Base-by-base conservation (phyloP, 2,797 vertebrate species). In the Anguilla obscura region DNA sequence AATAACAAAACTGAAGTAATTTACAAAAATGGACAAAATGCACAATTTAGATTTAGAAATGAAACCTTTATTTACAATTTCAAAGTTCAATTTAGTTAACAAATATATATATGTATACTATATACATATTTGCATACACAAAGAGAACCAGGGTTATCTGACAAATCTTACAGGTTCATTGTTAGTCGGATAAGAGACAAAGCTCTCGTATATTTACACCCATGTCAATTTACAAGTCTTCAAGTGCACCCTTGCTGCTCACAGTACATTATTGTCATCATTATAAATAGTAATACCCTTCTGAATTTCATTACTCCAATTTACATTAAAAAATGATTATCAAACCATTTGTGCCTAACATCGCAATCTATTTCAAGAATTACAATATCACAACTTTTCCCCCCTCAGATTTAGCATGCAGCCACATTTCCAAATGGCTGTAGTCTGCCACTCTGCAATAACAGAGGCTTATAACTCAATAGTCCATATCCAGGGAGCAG, bases 1-100 rank as follows among this genome's bases (percentile, higher is more conserved):
- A 1, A 80, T 40, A 50, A 48, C 5, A 7, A 50, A 21, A 0
- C 45, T 50, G 7, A 18, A 50, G 71, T 1, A 76, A 63, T 69
- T 50, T n/a, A 85, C 45, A 40, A 56, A 71, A 71, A 5, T 16
- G 18, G 82, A 14, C 50, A 56, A 88, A 48, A 89, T 58, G 21
- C 1, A 48, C 3, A 16, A 12, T 94, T 96, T 94, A 91, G 88
- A 96, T 93, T 96, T 96, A 96, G 95, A 98, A 98, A 99, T 96
- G 96, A 91, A 91, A 93, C 93, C 94, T 98, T 99, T 99, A 99
- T 99, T 99, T 99, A 99, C 97, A 99, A 95, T 96, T 94, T 96
- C 96, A 98, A 97, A 97, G 96, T 96, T 97, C 93, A 97, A 95
- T 97, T 97, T 95, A 95, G 94, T 97, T 97, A 97, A 96, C 96